A percentile compares a stretch with the other conserved stretches of the same genome.
Evolutionary conservation across 30 jellyfish, hydroid and myxozoan species (phyloP).

Genomic region (Pseudorhiza aurosa): DNA sequence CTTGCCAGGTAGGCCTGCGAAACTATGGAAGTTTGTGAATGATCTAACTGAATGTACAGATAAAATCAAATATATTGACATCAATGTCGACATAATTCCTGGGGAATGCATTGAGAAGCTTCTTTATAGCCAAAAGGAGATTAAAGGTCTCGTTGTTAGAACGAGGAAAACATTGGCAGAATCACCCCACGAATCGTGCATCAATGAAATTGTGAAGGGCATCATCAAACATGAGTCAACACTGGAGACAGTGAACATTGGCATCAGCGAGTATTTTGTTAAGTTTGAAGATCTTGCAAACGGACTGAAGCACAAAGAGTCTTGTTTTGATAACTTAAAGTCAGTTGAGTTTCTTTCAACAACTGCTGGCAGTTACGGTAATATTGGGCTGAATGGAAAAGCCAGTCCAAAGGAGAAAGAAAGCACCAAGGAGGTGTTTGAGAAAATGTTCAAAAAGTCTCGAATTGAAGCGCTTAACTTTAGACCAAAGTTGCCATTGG

Average conservation of each 20-base stretch:
- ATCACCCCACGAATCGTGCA: not conserved
- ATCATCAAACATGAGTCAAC: conserved; percentile 6
- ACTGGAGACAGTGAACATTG: conserved; percentile 12
- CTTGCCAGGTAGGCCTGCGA: not conserved
- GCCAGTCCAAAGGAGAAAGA: not conserved
- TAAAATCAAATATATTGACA: not conserved
- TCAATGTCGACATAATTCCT: not conserved
- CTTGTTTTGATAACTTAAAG: not conserved
- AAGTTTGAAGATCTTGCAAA: not conserved
- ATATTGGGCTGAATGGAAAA: not conserved
- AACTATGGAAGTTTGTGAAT: not conserved
- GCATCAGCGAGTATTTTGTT: not conserved
- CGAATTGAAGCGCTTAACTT: not conserved
- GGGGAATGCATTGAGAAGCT: not conserved
- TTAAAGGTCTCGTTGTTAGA: not conserved
- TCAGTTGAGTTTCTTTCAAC: conserved; percentile 11
- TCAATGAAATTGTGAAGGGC: not conserved
- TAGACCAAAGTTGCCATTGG: not conserved
- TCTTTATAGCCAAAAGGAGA: not conserved
- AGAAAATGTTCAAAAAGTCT: not conserved
- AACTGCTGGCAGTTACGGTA: not conserved
- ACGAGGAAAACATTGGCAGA: not conserved
- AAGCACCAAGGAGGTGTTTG: not conserved
- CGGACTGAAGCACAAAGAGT: no score
- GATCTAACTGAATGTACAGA: conserved; percentile 11